Conservation (phyloP, 2,888 invertebrate species). For the Rhimphoctona megacephalus region DNA sequence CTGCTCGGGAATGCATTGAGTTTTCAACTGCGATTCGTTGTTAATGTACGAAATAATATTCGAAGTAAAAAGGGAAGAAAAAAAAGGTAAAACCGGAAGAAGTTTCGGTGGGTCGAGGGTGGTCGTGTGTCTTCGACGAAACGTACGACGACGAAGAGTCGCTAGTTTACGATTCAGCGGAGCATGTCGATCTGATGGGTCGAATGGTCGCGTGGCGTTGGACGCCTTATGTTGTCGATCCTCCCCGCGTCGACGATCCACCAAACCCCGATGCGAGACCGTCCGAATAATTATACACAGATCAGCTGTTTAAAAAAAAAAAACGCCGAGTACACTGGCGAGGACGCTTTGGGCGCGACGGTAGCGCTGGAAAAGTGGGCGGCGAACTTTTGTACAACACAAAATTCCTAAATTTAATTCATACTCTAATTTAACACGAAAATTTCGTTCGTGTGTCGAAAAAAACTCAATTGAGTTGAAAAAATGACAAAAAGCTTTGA, state of each 20-base stretch:
- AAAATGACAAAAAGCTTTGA: neutral
- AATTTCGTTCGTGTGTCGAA: too few species aligned
- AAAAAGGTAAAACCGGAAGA: conserved; percentile 10
- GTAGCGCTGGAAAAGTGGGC: neutral
- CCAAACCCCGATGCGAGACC: conserved; percentile 60
- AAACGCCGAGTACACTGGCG: neutral
- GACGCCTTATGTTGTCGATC: conserved; percentile 75
- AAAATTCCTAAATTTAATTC: neutral
- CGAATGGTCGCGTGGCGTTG: conserved; percentile 75
- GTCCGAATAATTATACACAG: conserved; percentile 29
- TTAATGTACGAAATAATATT: neutral
- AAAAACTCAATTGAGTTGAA: too few species aligned
- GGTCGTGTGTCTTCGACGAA: conserved; percentile 29
- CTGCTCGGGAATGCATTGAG: neutral
- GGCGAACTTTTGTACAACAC: neutral
- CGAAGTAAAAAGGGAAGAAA: neutral
- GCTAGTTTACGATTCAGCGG: conserved; percentile 77
- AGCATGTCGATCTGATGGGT: conserved; percentile 74
- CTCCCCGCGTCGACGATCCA: conserved; percentile 19
- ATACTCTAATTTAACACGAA: neutral
- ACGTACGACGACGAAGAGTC: conserved; percentile 36
- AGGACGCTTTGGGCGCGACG: neutral
- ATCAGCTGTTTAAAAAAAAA: neutral
- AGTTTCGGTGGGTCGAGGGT: conserved; percentile 38
- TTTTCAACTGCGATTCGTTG: neutral